Percentiles rank a stretch among this genome's conserved stretches.
Evolutionary conservation across 1,140 invertebrate species (phyloP).

Genomic region (Eubasilissa regina): DNA sequence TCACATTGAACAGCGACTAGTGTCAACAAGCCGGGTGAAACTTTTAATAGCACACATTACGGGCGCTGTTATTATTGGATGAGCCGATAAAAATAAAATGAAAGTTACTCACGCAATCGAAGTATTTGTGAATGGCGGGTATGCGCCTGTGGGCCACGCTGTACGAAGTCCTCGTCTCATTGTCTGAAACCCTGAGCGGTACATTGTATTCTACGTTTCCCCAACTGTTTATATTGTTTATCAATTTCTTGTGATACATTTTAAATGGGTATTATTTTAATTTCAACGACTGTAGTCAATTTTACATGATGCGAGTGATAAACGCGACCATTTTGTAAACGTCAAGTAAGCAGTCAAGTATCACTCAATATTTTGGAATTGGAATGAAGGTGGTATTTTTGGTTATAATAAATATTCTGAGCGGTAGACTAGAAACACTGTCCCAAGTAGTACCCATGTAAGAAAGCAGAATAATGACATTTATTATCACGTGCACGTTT

Average conservation of each 20-base stretch:
- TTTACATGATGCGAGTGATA: too few species aligned
- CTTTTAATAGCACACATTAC: background rate
- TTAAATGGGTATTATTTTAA: slow-evolving; percentile 47
- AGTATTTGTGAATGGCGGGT: slow-evolving; percentile 63
- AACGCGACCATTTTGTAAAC: too few species aligned
- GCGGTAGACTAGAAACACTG: too few species aligned
- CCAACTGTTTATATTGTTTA: slow-evolving; percentile 69
- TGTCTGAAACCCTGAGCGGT: slow-evolving; percentile 65
- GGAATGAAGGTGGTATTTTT: too few species aligned
- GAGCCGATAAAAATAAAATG: background rate
- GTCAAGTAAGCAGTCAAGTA: too few species aligned
- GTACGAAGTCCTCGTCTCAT: slow-evolving; percentile 66
- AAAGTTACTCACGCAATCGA: slow-evolving; percentile 52
- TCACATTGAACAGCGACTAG: too few species aligned
- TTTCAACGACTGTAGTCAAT: background rate
- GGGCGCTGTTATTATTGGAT: background rate
- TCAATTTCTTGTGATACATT: slow-evolving; percentile 63
- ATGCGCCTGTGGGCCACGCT: slow-evolving; percentile 66
- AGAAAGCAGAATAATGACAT: too few species aligned
- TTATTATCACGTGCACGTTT: too few species aligned
- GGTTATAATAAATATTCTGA: too few species aligned
- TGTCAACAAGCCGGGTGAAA: background rate
- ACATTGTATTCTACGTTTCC: slow-evolving; percentile 70
- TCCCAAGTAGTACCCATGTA: too few species aligned
- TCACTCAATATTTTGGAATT: too few species aligned